Percentiles rank a stretch among this genome's conserved stretches.
Conservation (phyloP, 2,797 vertebrate species). For the Macropodus opercularis region DNA sequence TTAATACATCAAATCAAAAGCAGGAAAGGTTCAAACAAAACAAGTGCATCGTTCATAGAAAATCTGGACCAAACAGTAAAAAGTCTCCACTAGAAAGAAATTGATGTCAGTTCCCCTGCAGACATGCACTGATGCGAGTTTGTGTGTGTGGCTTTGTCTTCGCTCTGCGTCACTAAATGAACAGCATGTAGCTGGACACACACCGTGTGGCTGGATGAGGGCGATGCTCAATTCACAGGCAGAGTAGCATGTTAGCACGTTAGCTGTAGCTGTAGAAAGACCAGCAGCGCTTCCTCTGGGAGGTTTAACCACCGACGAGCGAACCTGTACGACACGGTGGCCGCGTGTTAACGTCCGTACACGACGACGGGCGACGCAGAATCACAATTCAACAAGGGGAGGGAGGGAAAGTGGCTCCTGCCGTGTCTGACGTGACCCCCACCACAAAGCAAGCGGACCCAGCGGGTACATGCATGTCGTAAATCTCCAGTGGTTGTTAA, state of each 20-base stretch:
- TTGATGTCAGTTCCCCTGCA: slow-evolving; percentile 42
- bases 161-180: slow-evolving; percentile 52
- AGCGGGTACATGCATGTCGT: neutral
- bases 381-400: neutral
- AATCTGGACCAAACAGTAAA: slow-evolving; percentile 55
- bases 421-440: neutral
- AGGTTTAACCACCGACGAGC: slow-evolving; percentile 36
- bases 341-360: slow-evolving; percentile 55
- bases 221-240: slow-evolving; percentile 62
- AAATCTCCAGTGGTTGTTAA: neutral
- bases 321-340: slow-evolving; percentile 55
- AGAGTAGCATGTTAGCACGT: slow-evolving; percentile 36
- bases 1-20: slow-evolving; percentile 62
- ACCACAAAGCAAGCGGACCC: neutral
- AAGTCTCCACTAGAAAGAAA: slow-evolving; percentile 57
- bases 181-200: slow-evolving; percentile 60
- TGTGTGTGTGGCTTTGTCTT: slow-evolving; percentile 40
- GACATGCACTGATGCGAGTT: slow-evolving; percentile 65
- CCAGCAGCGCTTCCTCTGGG: slow-evolving; percentile 32
- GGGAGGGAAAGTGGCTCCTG: too few relatives aligned
- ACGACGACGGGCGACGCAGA: slow-evolving; percentile 24
- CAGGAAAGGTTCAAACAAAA: neutral
- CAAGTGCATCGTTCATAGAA: slow-evolving; percentile 69
- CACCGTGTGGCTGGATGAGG: slow-evolving; percentile 46
- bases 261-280: slow-evolving; percentile 33